Base-by-base conservation (phyloP, 2,113 vertebrate species). In the Myrmophylax atrothorax region DNA sequence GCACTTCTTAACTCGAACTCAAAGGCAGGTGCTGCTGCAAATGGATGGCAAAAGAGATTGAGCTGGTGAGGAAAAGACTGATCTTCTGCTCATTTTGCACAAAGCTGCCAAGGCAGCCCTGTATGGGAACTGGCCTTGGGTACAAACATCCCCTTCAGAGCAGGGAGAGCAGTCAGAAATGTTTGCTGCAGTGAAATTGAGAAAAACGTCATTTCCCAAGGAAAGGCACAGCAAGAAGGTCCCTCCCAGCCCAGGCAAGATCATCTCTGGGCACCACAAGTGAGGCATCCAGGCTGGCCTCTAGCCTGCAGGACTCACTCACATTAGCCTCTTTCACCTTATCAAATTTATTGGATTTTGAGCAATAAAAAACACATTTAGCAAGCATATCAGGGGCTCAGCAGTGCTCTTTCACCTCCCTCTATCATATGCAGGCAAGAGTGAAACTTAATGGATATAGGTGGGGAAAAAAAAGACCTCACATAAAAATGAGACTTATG, bases 321-420 rank as follows among this genome's bases (percentile, higher is more conserved):
- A 0, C 89, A 66, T 94, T 85, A 91, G 44, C 75, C 59, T 97
- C 37, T 75, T 85, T 76, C 91, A 93, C 68, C 78, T 87, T 31
- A 59, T 42, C 2, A 22, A 72, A 90, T 92, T 88, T 91, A 94
- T 93, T 89, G 89, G 66, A 73, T 95, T 89, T 93, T 76, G 67
- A 91, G 84, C 90, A 89, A 94, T 96, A 89, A 94, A 96, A 93
- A 59, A 6, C 62, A 85, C 87, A 91, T 90, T 96, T 87, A 93
- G 84, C 75, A 95, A 85, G 74, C 20, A 53, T 70, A 63, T 64
- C 49, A 73, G 70, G 55, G 87, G 70, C 59, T 94, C 58, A 73
- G 91, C 75, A 83, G 58, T 91, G 87, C 78, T 89, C 84, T 90
- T 89, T 95, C 59, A 89, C 87, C 77, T 77, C 83, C 33, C 63